Evolutionary conservation across 2,113 vertebrate genomes (phyloP).

Genomic region (Nothocercus nigrocapillus): DNA sequence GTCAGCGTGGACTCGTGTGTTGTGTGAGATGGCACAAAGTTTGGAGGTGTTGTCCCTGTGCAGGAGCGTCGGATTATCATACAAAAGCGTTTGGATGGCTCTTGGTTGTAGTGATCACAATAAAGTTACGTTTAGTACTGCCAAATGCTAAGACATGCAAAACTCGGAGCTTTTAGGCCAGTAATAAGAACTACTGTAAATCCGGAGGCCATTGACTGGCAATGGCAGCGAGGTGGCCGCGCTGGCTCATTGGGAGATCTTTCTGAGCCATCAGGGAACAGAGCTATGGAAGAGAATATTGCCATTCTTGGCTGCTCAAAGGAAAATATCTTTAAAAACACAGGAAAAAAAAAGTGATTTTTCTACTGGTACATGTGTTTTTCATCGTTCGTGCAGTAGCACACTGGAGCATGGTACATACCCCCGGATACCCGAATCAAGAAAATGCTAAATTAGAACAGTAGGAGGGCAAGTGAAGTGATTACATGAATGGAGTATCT

Average conservation of each 20-base stretch:
- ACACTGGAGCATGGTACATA: background rate
- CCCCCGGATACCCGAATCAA: background rate
- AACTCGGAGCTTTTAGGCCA: background rate
- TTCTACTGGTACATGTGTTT: fast-evolving
- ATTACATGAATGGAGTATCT: background rate
- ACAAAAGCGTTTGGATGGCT: slow-evolving; percentile 22
- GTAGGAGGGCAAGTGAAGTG: background rate
- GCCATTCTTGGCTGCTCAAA: background rate
- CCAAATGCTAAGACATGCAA: background rate
- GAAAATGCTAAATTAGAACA: background rate
- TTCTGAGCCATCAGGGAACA: background rate
- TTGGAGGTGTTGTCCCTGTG: background rate
- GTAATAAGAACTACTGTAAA: slow-evolving; percentile 12
- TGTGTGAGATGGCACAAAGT: background rate
- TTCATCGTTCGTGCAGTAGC: background rate
- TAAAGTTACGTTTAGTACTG: background rate
- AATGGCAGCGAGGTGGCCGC: background rate
- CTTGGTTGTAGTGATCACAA: background rate
- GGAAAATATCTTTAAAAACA: background rate
- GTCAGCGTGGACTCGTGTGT: background rate
- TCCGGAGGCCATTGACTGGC: background rate
- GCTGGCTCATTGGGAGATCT: background rate
- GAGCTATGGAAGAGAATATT: background rate
- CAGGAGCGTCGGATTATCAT: background rate
- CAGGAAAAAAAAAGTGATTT: background rate